These are phyloP conservation scores for Eonycteris spelaea DNA, from an alignment of 2,113 vertebrate genomes.

Conservation along the genomic window DNA sequence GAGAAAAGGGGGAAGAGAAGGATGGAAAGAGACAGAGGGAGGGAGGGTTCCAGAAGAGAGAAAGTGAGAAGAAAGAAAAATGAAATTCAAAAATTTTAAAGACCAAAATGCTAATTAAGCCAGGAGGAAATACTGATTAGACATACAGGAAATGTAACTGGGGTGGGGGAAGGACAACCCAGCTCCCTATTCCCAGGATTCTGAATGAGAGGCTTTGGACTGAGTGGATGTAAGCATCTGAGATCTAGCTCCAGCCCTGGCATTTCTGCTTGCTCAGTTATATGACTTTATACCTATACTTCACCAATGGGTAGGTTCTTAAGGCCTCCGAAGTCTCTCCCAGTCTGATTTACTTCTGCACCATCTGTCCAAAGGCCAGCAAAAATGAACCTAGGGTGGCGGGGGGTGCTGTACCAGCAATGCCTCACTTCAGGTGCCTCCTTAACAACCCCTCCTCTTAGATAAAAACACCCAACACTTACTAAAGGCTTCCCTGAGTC, in stretches of 20 bases:
- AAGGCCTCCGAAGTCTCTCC: neutral
- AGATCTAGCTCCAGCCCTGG: neutral
- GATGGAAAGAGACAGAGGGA: neutral
- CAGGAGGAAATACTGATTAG: neutral
- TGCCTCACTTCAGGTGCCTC: neutral
- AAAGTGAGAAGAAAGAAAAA: neutral
- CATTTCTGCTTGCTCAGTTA: neutral
- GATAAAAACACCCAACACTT: neutral
- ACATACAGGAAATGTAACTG: neutral
- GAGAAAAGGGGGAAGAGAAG: neutral
- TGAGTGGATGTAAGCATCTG: fast-evolving
- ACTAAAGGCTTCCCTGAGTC: fast-evolving
- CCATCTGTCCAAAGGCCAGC: neutral
- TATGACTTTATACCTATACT: neutral
- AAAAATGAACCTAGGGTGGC: neutral
- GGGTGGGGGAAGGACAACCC: fast-evolving
- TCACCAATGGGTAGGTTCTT: neutral
- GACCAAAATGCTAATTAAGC: neutral
- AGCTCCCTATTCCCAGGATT: neutral
- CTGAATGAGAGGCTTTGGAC: neutral
- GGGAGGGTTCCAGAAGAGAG: neutral
- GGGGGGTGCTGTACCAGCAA: neutral
- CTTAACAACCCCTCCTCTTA: neutral
- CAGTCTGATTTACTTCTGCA: neutral
- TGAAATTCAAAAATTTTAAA: neutral